phyloP scores from a whole-genome alignment of 2,113 vertebrate genomes.

The Pavo muticus region DNA sequence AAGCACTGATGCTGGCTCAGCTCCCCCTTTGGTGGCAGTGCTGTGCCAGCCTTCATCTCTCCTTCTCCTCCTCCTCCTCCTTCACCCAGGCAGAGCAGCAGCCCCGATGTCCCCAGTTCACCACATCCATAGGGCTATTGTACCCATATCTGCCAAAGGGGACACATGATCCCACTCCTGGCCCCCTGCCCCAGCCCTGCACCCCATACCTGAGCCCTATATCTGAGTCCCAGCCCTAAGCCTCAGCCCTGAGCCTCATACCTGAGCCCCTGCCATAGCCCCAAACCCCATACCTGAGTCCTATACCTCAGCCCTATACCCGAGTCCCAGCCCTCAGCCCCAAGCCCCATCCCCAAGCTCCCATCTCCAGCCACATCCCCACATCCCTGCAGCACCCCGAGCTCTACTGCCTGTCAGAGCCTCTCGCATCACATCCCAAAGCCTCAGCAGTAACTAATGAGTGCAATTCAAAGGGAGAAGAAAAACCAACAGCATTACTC shows the following conservation, averaged over 20 bases:
- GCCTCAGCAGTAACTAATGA: background rate
- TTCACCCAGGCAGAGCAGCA: background rate
- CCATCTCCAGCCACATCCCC: background rate
- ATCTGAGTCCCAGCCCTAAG: too few species aligned
- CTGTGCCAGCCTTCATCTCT: background rate
- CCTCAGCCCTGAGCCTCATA: too few species aligned
- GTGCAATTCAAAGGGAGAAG: background rate
- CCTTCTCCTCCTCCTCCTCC: background rate
- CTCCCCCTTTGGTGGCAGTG: background rate
- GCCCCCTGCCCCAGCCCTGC: too few species aligned
- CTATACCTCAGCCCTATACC: too few species aligned
- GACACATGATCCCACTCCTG: too few species aligned
- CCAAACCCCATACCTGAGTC: too few species aligned
- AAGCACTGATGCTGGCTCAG: background rate
- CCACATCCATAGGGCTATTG: background rate
- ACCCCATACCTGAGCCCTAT: too few species aligned
- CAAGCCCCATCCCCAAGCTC: background rate
- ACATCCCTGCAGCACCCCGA: background rate
- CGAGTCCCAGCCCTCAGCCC: too few species aligned
- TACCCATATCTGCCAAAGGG: too few species aligned
- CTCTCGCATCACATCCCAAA: background rate
- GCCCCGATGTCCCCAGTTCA: background rate
- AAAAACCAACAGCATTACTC: background rate
- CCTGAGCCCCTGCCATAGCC: too few species aligned
- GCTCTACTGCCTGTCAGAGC: background rate